phyloP scores from a whole-genome alignment of 2,113 vertebrate genomes.

The Alaudala cheleensis region DNA sequence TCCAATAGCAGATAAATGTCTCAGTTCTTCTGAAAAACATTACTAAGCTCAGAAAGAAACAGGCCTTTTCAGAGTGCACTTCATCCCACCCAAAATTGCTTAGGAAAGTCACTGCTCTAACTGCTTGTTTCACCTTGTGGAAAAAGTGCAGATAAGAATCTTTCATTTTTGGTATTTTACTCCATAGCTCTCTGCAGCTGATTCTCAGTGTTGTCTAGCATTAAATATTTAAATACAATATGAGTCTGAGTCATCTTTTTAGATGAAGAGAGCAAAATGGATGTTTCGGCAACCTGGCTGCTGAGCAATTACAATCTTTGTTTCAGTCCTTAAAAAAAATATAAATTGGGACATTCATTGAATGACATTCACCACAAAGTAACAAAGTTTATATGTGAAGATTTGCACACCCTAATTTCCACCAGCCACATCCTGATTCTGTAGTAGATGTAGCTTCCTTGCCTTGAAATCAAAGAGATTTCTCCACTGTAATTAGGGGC shows the following conservation, averaged over 20 bases:
- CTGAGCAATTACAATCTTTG: neutral
- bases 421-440: neutral
- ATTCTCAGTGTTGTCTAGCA: neutral
- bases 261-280: neutral
- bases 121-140: neutral
- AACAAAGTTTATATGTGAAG: neutral
- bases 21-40: neutral
- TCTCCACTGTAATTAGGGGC: neutral
- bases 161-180: neutral
- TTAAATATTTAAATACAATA: neutral
- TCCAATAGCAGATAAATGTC: neutral
- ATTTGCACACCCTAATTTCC: neutral
- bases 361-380: neutral
- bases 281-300: neutral
- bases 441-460: neutral
- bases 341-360: neutral
- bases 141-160: neutral
- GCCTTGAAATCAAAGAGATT: neutral
- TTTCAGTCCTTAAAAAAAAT: neutral
- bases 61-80: neutral
- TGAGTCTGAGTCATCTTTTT: neutral
- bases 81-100: neutral
- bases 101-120: neutral
- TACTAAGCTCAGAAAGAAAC: neutral
- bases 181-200: neutral